Evolutionary conservation across 1,140 invertebrate genomes (phyloP), one percentile per base, ranked within the genome.

Genomic region (Phthorimaea operculella): DNA sequence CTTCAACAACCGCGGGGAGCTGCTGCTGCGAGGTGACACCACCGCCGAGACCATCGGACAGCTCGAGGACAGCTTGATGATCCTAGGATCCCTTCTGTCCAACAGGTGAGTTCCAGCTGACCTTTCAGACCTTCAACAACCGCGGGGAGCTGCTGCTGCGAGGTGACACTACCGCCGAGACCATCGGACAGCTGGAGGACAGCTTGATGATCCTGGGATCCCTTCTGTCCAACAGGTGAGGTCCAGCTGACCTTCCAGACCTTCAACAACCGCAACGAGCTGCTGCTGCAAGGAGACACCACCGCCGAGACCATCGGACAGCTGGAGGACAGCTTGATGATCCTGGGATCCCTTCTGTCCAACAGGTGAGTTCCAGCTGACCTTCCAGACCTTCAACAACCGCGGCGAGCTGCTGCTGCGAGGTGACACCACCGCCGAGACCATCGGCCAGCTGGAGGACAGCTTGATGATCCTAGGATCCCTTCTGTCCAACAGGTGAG

Each of bases 121-220:
- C 94, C 0, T 98, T 99, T 76, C 94, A 95, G 88, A 92, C 92
- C 0, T 99, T 98, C 72, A 99, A 99, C 82, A 97, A 96, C 75
- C 87, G 97, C 18, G 97, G 97, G 0, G 97, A 99, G 82, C 83
- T 98, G 4, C 83, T 99, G 48, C 86, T 99, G 1, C 86, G 96
- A 55, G 97, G 97, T 1, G 96, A 98, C 72, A 96, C 95, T 0
- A 98, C 96, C 0, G 94, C 95, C 0, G 97, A 99, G 81, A 97
- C 96, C 5, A 97, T 98, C 58, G 91, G 94, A 1, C 93, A 96
- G 70, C 87, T 98, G 18, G 97, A 99, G 84, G 97, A 99, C 71
- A 97, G 96, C 68, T 87, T 99, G 0, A 98, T 98, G 96, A 90
- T 99, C 51, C 86, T 99, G 4, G 94, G 96, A 7, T 98, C 96